These are phyloP conservation scores for Premnoplex brunnescens DNA, from an alignment of 2,797 vertebrate genomes.

Conservation along the genomic window DNA sequence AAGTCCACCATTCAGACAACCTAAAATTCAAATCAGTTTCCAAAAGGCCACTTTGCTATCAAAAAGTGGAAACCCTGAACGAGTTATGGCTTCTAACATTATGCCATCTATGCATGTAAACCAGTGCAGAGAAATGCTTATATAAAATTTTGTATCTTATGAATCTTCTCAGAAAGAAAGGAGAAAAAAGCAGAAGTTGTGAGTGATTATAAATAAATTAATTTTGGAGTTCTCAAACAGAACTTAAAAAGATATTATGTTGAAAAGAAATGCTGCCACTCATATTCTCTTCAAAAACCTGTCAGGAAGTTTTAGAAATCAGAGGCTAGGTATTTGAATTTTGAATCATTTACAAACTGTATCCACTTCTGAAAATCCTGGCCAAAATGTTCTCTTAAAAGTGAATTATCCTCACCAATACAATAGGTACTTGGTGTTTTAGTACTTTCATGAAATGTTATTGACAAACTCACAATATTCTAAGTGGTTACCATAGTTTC, in stretches of 20 bases:
- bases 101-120: background rate
- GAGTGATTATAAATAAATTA: background rate
- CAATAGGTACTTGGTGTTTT: background rate
- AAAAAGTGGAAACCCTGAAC: background rate
- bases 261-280: background rate
- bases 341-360: background rate
- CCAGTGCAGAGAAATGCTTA: background rate
- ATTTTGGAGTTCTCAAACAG: background rate
- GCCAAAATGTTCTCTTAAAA: background rate
- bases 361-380: background rate
- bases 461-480: background rate
- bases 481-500: background rate
- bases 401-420: background rate
- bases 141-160: background rate
- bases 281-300: background rate
- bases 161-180: background rate
- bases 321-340: background rate
- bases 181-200: background rate
- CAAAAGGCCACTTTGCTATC: background rate
- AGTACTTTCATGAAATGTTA: background rate
- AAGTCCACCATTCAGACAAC: background rate
- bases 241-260: background rate
- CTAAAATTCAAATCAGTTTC: background rate
- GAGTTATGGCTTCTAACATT: background rate
- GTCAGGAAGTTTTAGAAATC: background rate